These are phyloP conservation scores for Tokudaia muenninki DNA, from an alignment of 2,797 vertebrate genomes.

Conservation along the genomic window DNA sequence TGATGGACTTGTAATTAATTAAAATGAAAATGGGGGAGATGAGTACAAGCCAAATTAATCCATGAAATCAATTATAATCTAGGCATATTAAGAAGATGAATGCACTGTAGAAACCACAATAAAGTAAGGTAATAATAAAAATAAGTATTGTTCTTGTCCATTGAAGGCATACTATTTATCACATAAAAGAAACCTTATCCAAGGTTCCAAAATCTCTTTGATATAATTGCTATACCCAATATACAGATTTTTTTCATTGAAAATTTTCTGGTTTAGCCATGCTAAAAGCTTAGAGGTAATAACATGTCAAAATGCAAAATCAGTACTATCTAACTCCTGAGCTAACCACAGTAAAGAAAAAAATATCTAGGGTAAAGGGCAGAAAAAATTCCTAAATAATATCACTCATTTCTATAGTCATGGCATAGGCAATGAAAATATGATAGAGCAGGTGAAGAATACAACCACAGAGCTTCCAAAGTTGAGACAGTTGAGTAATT, in stretches of 20 bases:
- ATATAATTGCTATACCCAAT: neutral
- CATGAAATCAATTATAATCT: constrained; percentile 34
- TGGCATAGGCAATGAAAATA: neutral
- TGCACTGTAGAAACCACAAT: neutral
- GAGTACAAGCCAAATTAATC: constrained; percentile 51
- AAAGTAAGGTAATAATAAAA: constrained; percentile 57
- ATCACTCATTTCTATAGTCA: neutral
- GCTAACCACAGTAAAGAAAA: neutral
- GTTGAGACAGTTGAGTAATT: neutral
- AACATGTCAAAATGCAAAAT: neutral
- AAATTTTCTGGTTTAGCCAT: constrained; percentile 25
- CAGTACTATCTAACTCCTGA: neutral
- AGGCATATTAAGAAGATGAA: constrained; percentile 61
- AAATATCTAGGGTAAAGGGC: neutral
- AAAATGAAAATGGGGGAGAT: constrained; percentile 50
- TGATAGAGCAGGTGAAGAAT: neutral
- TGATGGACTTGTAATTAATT: constrained; percentile 56
- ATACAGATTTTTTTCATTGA: neutral
- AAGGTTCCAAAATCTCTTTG: constrained; percentile 5
- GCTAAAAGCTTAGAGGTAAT: constrained; percentile 24
- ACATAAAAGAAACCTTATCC: constrained; percentile 29
- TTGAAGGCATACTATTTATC: neutral
- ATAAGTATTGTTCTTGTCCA: constrained; percentile 44
- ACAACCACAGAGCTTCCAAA: neutral
- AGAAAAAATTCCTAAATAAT: neutral